phyloP scores from a whole-genome alignment of 1,140 invertebrate species.

The Drosophila paulistorum region DNA sequence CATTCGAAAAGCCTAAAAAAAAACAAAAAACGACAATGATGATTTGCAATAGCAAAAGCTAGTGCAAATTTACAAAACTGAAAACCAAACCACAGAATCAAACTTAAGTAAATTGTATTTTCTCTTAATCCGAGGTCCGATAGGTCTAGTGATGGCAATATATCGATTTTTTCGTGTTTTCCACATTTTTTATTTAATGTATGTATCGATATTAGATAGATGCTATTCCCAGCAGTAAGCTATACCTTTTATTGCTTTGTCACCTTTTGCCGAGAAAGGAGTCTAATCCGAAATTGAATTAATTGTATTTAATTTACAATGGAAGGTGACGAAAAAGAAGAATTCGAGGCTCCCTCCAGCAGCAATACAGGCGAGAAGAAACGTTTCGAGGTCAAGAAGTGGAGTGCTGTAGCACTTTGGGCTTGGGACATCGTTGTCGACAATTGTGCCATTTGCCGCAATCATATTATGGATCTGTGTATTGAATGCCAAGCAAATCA shows the following conservation, averaged over 20 bases:
- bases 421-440: constrained; percentile 99
- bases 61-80: no score
- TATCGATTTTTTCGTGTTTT: no score
- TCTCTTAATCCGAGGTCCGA: no score
- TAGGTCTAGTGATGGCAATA: no score
- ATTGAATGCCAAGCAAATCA: constrained; percentile 99
- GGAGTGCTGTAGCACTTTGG: constrained; percentile 99
- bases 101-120: no score
- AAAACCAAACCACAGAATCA: no score
- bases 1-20: no score
- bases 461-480: constrained; percentile 99
- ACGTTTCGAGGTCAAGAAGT: constrained; percentile 98
- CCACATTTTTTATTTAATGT: no score
- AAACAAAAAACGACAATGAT: no score
- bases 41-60: no score
- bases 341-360: constrained; percentile 92
- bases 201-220: no score
- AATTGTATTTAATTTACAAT: constrained; percentile 83
- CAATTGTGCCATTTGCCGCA: constrained; percentile 99
- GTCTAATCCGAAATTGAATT: not conserved
- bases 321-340: constrained; percentile 94
- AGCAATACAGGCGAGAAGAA: constrained; percentile 95
- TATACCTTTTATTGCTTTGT: not conserved
- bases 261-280: not conserved
- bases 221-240: no score